Conservation (phyloP, 1,140 invertebrate species). For the Tetramorium simillimum region DNA sequence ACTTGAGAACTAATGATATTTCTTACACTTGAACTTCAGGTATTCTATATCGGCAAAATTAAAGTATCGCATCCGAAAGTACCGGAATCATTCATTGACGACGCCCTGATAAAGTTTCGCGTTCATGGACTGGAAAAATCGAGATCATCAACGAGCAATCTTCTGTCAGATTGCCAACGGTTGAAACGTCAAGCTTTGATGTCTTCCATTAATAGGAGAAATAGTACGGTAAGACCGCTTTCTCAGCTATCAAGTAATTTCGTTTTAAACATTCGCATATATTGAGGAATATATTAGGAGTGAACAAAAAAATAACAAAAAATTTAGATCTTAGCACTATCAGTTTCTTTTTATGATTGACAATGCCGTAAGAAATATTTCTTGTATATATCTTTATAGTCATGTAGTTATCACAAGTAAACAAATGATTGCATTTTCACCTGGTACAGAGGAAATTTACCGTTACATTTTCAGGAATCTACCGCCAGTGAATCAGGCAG, state of each 20-base stretch:
- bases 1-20: not conserved
- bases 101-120: slow-evolving; percentile 94
- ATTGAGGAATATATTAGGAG: not conserved
- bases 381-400: not conserved
- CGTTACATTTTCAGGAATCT: slow-evolving; percentile 77
- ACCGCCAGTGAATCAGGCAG: slow-evolving; percentile 81
- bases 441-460: not conserved
- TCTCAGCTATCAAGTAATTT: not conserved
- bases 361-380: not conserved
- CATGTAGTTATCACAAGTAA: not conserved
- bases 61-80: slow-evolving; percentile 94
- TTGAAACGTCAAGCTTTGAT: slow-evolving; percentile 77
- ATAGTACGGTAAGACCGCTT: slow-evolving; percentile 77
- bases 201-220: slow-evolving; percentile 77
- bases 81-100: slow-evolving; percentile 95
- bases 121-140: slow-evolving; percentile 91
- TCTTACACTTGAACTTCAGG: slow-evolving; percentile 85
- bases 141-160: slow-evolving; percentile 83
- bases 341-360: not conserved
- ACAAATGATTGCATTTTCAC: not conserved
- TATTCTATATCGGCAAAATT: slow-evolving; percentile 95
- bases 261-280: not conserved
- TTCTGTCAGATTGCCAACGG: slow-evolving; percentile 80
- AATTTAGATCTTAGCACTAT: not conserved
- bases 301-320: not conserved